Percentiles rank a stretch among this genome's conserved stretches.
Evolutionary conservation across 1,140 invertebrate genomes (phyloP).

Genomic region (Hetaerina americana): DNA sequence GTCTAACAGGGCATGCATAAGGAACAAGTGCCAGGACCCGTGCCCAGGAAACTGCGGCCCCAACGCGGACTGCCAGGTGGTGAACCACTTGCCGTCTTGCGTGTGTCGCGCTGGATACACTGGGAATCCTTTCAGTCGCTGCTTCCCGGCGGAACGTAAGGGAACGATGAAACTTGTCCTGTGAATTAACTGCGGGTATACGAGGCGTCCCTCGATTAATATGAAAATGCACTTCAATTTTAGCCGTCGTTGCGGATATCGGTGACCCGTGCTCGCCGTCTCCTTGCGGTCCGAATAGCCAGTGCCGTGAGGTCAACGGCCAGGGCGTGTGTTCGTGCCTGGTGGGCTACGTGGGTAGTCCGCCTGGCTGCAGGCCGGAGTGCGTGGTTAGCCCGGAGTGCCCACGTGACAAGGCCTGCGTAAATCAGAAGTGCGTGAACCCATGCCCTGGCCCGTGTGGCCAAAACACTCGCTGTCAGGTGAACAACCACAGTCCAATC

Average conservation of each 20-base stretch:
- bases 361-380: slow-evolving; percentile 38
- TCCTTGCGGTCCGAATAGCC: slow-evolving; percentile 40
- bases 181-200: slow-evolving; percentile 23
- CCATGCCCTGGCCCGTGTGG: slow-evolving; percentile 38
- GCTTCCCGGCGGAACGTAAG: slow-evolving; percentile 14
- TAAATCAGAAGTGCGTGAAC: slow-evolving; percentile 36
- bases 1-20: slow-evolving; percentile 43
- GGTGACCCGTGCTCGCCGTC: slow-evolving; percentile 37
- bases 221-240: slow-evolving; percentile 10
- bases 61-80: slow-evolving; percentile 49
- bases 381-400: slow-evolving; percentile 36
- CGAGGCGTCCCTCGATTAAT: slow-evolving; percentile 1
- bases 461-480: slow-evolving; percentile 33
- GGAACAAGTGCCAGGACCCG: slow-evolving; percentile 52
- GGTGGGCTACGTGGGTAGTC: slow-evolving; percentile 34
- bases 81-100: slow-evolving; percentile 54
- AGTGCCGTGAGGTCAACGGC: slow-evolving; percentile 33
- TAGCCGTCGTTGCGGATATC: slow-evolving; percentile 19
- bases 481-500: slow-evolving; percentile 41
- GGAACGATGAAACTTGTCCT: slow-evolving; percentile 16
- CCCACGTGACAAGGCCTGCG: slow-evolving; percentile 30
- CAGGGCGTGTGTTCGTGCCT: slow-evolving; percentile 37
- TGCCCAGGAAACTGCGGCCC: slow-evolving; percentile 52
- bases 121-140: slow-evolving; percentile 49
- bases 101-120: slow-evolving; percentile 45